Base-by-base conservation (phyloP, 2,113 vertebrate genomes). In the Actenoides hombroni region DNA sequence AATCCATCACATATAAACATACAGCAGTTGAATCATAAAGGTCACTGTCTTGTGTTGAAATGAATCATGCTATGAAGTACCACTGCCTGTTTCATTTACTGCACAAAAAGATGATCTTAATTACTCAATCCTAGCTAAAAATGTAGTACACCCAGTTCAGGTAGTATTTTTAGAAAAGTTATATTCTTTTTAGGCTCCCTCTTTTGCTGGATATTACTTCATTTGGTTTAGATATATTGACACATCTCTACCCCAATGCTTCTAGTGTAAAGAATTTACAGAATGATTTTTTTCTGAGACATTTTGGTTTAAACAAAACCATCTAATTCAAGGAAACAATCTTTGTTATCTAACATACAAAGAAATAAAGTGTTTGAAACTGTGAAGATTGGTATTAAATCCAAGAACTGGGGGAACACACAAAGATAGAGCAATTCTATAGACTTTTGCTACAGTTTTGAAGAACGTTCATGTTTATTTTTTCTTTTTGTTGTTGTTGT, bases 381-480 rank as follows among this genome's bases (percentile, higher is more conserved):
- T 18, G 46, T 10, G 37, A 60, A 83, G 19, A 4, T 48, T 12
- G 49, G 18, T 25, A 90, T 94, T 76, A 90, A 88, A 91, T 46
- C 42, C 16, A 91, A 87, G 46, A 61, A 83, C 40, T 16, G 9
- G 48, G 29, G 35, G 11, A n/a, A 79, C 10, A 16, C 56, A 88
- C 26, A 46, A 93, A 71, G 42, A 61, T 5, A 80, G 25, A 93
- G 67, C 20, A 90, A 73, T 61, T 69, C 51, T 91, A 77, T 6
- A 88, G 70, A 54, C 57, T 79, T 71, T 2, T 42, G 26, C 51
- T 65, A 53, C 7, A 86, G n/a, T 96, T 78, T 87, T 92, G 35
- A 57, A 97, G 51, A 97, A 97, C 71, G 42, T 44, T 94, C 53
- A 76, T 74, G 56, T 95, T 94, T 97, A 92, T 95, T 97, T 89